Evolutionary conservation across 2,797 vertebrate genomes (phyloP), one percentile per base, ranked within the genome.

Genomic region (Menidia menidia): DNA sequence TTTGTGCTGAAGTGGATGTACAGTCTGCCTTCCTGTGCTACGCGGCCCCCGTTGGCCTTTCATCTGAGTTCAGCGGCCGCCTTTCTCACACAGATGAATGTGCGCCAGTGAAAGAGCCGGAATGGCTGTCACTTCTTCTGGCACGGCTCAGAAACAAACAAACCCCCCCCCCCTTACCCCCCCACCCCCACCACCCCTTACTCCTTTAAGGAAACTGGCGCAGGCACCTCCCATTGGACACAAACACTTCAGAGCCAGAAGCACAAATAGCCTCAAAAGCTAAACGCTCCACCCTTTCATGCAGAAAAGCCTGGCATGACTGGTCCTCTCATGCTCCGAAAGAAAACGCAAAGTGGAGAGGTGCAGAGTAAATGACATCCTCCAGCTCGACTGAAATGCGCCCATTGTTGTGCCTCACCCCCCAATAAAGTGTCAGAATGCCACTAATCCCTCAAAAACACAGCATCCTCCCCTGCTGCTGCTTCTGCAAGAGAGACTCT

Each of bases 11-110:
- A 88, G 89, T 88, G 68, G 81, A 85, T 90, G 88, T 92, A 90
- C 89, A 91, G 91, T 92, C 89, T 72, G 88, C 77, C 86, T 93
- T 93, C 92, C 93, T 93, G 90, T 88, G 84, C 87, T 81, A 86
- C 81, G 74, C 83, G 77, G 87, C 86, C 82, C 75, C 89, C 77
- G 18, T 19, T 72, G 76, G 89, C 86, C 88, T 89, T 88, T 92
- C 86, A 90, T 88, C 77, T 89, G 78, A 86, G 88, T 85, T 79
- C 87, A 90, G 88, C 85, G 80, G 87, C 86, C 77, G 87, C 90
- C 88, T 90, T 93, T 94, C 91, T 93, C 92, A 90, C 87, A 92
- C 86, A 92, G 88, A 91, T 93, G 89, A 93, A 92, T 94, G 90
- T 89, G 90, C 90, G 90, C 91, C 81, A 92, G 89, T 92, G 89